phyloP scores from a whole-genome alignment of 2,888 invertebrate species.

The Vanessa cardui region DNA sequence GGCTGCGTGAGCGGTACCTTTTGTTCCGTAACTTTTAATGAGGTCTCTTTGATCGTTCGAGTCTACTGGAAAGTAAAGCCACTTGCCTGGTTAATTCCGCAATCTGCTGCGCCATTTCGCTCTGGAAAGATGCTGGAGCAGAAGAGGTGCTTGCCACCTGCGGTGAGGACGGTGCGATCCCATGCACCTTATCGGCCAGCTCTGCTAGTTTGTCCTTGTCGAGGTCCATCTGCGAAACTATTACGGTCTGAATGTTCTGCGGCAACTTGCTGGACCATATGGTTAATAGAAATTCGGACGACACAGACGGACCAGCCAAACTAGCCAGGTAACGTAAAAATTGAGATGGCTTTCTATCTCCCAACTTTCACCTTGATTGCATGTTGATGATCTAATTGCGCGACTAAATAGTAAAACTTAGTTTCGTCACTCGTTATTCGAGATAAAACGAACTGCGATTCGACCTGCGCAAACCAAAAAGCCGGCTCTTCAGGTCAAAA shows the following conservation, averaged over 20 bases:
- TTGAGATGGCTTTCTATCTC: slow-evolving; percentile 2
- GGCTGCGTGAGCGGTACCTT: slow-evolving; percentile 6
- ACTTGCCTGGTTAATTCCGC: slow-evolving; percentile 19
- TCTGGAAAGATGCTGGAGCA: background rate
- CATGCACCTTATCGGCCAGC: slow-evolving; percentile 10
- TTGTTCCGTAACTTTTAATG: too few species aligned
- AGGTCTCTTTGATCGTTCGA: too few species aligned
- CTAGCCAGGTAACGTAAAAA: background rate
- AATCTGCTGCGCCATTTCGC: slow-evolving; percentile 11
- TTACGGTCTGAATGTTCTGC: background rate
- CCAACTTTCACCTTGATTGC: background rate
- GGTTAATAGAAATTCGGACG: slow-evolving; percentile 12
- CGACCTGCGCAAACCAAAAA: too few species aligned
- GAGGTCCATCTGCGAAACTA: slow-evolving; percentile 3
- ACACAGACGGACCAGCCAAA: background rate
- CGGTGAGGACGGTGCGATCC: slow-evolving; percentile 13
- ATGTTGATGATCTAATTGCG: too few species aligned
- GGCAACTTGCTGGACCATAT: slow-evolving; percentile 14
- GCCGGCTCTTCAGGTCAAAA: too few species aligned
- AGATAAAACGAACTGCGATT: too few species aligned
- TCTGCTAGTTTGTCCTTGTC: background rate
- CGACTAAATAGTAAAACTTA: background rate
- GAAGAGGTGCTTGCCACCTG: slow-evolving; percentile 24
- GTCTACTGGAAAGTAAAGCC: slow-evolving; percentile 4
- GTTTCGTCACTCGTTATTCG: too few species aligned